These are phyloP conservation scores for Piaya cayana DNA, from an alignment of 2,113 vertebrate genomes.

Conservation along the genomic window DNA sequence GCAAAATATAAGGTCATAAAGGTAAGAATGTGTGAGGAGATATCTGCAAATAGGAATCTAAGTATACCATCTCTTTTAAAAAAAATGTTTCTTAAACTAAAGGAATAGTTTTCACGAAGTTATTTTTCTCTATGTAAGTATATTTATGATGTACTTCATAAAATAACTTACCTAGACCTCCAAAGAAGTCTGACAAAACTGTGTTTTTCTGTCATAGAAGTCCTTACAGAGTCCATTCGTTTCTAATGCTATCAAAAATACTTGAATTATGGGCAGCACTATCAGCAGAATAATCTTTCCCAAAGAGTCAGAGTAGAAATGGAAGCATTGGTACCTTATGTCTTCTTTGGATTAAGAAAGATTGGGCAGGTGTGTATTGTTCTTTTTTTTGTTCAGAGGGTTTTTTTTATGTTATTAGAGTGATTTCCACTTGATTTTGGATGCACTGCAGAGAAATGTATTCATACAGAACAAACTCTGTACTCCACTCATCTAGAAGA, in stretches of 20 bases:
- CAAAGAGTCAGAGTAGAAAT: neutral
- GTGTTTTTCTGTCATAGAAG: neutral
- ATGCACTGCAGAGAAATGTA: fast-evolving
- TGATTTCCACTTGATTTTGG: fast-evolving
- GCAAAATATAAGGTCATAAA: neutral
- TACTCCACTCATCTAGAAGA: neutral
- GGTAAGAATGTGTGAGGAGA: neutral
- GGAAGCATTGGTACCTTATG: neutral
- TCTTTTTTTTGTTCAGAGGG: no score
- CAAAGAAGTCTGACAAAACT: neutral
- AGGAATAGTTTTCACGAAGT: neutral
- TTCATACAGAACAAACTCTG: neutral
- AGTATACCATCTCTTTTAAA: neutral
- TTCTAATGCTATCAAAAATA: neutral
- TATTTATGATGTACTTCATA: neutral
- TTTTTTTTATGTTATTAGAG: neutral
- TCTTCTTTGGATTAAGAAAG: neutral
- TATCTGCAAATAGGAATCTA: neutral
- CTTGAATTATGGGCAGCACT: neutral
- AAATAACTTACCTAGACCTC: neutral
- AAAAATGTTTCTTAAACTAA: neutral
- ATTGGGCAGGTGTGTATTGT: no score
- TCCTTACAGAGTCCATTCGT: neutral
- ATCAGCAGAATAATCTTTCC: neutral
- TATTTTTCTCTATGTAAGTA: neutral